These are phyloP conservation scores for Drosophila pseudoananassae DNA, from an alignment of 1,140 invertebrate species.

Conservation along the genomic window DNA sequence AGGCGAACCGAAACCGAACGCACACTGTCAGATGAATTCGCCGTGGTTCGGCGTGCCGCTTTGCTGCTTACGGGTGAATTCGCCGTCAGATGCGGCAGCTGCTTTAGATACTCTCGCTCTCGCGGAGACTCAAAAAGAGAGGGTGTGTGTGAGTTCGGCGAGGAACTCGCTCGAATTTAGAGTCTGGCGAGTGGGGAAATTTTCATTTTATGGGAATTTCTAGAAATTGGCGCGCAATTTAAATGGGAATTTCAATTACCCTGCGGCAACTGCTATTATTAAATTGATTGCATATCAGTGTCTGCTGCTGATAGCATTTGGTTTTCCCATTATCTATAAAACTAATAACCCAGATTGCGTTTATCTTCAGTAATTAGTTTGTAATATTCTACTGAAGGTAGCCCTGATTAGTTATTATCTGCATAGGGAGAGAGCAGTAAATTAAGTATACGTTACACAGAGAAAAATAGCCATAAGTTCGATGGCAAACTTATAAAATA, in stretches of 20 bases:
- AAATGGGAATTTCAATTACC: slow-evolving; percentile 20
- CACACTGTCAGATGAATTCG: slow-evolving; percentile 27
- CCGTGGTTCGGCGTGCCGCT: slow-evolving; percentile 19
- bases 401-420: background rate
- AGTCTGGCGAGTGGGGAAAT: slow-evolving; percentile 64
- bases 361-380: slow-evolving; percentile 58
- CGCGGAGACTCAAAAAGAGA: slow-evolving; percentile 35
- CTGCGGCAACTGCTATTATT: background rate
- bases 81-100: slow-evolving; percentile 44
- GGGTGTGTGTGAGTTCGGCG: slow-evolving; percentile 6
- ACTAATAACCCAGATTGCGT: slow-evolving; percentile 10
- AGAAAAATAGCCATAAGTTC: background rate
- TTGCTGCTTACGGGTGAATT: slow-evolving; percentile 12
- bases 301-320: slow-evolving; percentile 1
- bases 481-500: too few relatives aligned
- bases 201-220: slow-evolving; percentile 14
- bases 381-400: slow-evolving; percentile 15
- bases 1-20: background rate
- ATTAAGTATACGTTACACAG: background rate
- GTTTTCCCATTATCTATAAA: slow-evolving; percentile 18
- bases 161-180: slow-evolving; percentile 43
- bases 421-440: background rate
- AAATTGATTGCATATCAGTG: slow-evolving; percentile 12
- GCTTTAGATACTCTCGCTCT: slow-evolving; percentile 14
- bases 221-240: slow-evolving; percentile 52